These are phyloP conservation scores for Atractosteus spatula DNA, from an alignment of 2,113 vertebrate species.

Conservation along the genomic window DNA sequence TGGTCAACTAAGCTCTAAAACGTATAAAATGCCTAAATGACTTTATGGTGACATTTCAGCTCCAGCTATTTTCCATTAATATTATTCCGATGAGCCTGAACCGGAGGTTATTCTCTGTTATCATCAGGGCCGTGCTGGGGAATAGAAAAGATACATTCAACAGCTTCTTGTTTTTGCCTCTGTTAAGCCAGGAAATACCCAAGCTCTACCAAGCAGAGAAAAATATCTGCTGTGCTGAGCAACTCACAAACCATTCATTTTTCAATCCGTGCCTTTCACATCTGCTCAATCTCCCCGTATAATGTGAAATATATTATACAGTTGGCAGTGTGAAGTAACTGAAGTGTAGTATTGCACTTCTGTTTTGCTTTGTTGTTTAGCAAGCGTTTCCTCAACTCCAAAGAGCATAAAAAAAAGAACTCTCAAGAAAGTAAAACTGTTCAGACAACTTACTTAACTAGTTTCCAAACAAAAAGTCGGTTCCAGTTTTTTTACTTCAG, in stretches of 20 bases:
- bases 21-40: conserved; percentile 29
- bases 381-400: no score
- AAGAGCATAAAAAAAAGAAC: neutral
- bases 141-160: conserved; percentile 5
- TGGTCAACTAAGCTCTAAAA: conserved; percentile 34
- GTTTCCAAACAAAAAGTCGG: no score
- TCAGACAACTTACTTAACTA: neutral
- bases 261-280: conserved; percentile 45
- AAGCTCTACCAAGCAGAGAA: conserved; percentile 25
- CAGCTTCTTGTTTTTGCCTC: neutral
- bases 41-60: conserved; percentile 42
- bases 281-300: conserved; percentile 46
- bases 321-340: conserved; percentile 26
- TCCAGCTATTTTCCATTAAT: conserved; percentile 37
- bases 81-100: conserved; percentile 20
- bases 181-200: conserved; percentile 21
- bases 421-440: neutral
- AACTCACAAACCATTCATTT: conserved; percentile 50
- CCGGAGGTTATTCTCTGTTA: conserved; percentile 23
- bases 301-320: conserved; percentile 36
- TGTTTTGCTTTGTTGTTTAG: conserved; percentile 5
- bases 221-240: conserved; percentile 32
- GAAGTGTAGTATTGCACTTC: conserved; percentile 21
- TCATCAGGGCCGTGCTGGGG: neutral
- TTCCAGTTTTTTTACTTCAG: no score